Evolutionary conservation across 1,140 invertebrate species (phyloP).

Genomic region (Pararge aegeria): DNA sequence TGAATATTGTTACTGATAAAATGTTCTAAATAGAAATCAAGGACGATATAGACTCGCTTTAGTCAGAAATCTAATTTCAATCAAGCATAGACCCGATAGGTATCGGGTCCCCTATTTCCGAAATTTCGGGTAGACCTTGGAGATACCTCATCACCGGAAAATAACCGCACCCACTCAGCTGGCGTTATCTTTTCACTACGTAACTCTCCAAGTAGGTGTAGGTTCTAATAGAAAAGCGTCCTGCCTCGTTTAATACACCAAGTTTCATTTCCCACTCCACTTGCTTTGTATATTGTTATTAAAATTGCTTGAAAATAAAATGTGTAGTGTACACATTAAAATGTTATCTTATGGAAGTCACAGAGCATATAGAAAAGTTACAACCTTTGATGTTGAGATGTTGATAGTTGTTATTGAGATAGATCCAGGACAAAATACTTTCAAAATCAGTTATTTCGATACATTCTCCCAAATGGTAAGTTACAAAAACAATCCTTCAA

Average conservation of each 20-base stretch:
- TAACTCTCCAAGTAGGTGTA: not conserved
- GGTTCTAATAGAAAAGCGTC: constrained; percentile 3
- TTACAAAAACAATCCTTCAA: too few species aligned
- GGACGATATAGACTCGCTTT: not conserved
- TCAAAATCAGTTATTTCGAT: too few species aligned
- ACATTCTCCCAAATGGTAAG: too few species aligned
- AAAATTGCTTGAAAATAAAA: too few species aligned
- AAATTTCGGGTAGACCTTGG: not conserved
- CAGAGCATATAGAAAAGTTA: too few species aligned
- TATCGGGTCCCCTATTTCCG: not conserved
- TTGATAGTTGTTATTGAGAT: too few species aligned
- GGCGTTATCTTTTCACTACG: not conserved
- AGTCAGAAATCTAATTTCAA: not conserved
- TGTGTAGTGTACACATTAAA: too few species aligned
- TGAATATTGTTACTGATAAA: too few species aligned
- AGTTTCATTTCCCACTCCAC: not conserved
- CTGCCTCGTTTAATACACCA: not conserved
- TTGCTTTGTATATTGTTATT: not conserved
- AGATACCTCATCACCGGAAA: not conserved
- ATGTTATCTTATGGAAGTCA: too few species aligned
- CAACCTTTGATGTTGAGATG: too few species aligned
- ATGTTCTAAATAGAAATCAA: too few species aligned
- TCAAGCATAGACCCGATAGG: not conserved
- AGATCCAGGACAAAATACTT: too few species aligned
- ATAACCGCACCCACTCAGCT: constrained; percentile 2